phyloP scores from a whole-genome alignment of 2,113 vertebrate genomes.

The Martes martes region DNA sequence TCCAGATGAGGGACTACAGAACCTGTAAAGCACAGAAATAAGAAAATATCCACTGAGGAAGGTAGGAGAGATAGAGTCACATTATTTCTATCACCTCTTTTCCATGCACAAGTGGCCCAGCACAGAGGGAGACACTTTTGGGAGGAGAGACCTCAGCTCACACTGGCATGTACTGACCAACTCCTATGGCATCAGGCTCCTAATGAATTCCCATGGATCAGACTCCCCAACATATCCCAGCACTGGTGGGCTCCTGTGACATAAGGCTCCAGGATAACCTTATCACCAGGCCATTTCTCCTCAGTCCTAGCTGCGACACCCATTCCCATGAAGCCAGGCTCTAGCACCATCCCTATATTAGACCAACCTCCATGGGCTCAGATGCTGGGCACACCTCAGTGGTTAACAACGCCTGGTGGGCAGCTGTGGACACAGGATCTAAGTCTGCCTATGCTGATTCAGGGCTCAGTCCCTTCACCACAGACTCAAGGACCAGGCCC shows the following conservation, averaged over 20 bases:
- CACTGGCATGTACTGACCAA: not conserved
- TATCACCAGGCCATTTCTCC: not conserved
- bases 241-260: not conserved
- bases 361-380: not conserved
- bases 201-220: not conserved
- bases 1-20: not conserved
- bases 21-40: not conserved
- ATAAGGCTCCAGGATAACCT: not conserved
- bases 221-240: not conserved
- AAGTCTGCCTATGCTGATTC: not conserved
- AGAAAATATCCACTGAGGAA: not conserved
- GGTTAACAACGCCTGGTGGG: not conserved
- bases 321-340: not conserved
- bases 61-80: not conserved
- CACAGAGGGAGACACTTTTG: not conserved
- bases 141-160: not conserved
- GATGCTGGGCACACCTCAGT: not conserved
- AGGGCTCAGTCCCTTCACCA: not conserved
- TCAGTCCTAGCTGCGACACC: not conserved
- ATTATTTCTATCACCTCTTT: not conserved
- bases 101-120: not conserved
- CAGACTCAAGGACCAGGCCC: not conserved
- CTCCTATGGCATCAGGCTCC: not conserved
- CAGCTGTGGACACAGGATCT: not conserved
- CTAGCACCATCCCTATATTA: not conserved